Base-by-base conservation (phyloP, 2,113 vertebrate species). In the Semicossyphus pulcher region DNA sequence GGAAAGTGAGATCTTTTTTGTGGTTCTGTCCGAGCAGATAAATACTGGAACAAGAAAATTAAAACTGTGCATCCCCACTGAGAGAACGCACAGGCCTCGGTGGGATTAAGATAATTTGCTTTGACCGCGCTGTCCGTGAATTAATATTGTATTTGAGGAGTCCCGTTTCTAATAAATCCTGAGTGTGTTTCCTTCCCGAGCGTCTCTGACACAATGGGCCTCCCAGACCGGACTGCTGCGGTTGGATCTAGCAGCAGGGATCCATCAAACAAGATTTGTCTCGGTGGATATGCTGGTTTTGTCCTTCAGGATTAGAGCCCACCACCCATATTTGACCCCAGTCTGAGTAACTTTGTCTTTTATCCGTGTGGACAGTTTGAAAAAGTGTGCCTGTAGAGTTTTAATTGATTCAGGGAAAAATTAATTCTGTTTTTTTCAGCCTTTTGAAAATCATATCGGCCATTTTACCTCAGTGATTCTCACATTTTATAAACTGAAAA, bases 181-280 rank as follows among this genome's bases (percentile, higher is more conserved):
- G 86, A 87, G 80, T 68, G 65, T 39, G 86, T 70, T 89, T 90
- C 83, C 83, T 86, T 84, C 73, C 32, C 29, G 62, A 70, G 63
- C 41, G 31, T 58, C 65, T 68, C 59, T 34, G 21, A 23, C 18
- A 89, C 86, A 89, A 87, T 80, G 76, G 86, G 72, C 82, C 85
- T 81, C 82, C 80, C 85, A 82, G 86, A 80, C 83, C 44, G 65
- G 72, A 53, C 81, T 42, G 75, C 78, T 79, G 82, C 31, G 34
- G 59, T 67, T 67, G 76, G 80, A 72, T 87, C 69, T 39, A 85
- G 57, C 88, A 80, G 83, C 86, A 34, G 84, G 86, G 81, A 76
- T 84, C 89, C 84, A 80, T 91, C 86, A 88, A 91, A 92, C 84
- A 69, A 81, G 78, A 93, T 93, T 93, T 81, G 90, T 92, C 91